phyloP scores from a whole-genome alignment of 2,113 vertebrate genomes.

The Petrocephalus zakoni region DNA sequence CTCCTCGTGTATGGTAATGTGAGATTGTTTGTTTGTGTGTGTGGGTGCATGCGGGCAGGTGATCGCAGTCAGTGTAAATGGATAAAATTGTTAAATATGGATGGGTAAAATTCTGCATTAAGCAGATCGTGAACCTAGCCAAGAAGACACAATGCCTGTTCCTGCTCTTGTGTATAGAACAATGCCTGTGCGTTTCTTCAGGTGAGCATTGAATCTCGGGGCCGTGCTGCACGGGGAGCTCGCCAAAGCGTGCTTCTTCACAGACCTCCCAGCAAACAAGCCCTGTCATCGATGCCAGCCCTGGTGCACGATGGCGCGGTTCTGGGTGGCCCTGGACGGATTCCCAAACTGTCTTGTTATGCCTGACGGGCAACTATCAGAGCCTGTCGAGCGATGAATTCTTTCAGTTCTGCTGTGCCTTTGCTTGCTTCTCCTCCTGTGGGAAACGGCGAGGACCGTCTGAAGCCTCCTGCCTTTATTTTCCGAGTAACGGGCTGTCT shows the following conservation, averaged over 20 bases:
- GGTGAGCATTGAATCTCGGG: not conserved
- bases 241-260: not conserved
- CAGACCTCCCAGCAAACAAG: not conserved
- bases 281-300: not conserved
- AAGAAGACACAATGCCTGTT: not conserved
- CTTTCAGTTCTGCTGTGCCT: not conserved
- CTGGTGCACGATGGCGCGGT: not conserved
- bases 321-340: no score
- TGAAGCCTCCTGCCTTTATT: conserved; percentile 2
- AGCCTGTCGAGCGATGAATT: not conserved
- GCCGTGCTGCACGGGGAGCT: not conserved
- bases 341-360: not conserved
- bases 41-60: not conserved
- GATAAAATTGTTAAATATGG: not conserved
- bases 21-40: not conserved
- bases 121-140: not conserved
- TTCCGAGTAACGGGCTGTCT: not conserved
- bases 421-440: not conserved
- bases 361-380: not conserved
- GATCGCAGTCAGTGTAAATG: not conserved
- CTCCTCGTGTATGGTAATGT: not conserved
- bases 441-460: not conserved
- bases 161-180: not conserved
- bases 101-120: not conserved
- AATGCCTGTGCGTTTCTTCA: not conserved